phyloP scores from a whole-genome alignment of 2,797 vertebrate species.

The Parambassis ranga region DNA sequence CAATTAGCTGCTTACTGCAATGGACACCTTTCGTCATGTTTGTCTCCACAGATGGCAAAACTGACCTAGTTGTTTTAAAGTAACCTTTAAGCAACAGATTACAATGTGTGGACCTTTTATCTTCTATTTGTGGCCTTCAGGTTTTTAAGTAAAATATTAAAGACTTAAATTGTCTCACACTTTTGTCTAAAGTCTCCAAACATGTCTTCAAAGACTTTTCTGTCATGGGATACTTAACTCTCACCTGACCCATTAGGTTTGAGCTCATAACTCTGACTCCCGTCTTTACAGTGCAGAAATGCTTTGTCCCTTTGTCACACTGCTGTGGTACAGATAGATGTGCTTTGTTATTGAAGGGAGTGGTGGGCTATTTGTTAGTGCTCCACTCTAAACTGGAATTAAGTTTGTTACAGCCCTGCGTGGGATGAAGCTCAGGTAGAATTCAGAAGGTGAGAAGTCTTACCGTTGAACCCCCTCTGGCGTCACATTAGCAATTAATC shows the following conservation, averaged over 20 bases:
- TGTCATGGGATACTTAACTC: conserved; percentile 47
- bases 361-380: conserved; percentile 49
- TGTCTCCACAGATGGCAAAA: conserved; percentile 13
- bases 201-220: conserved; percentile 26
- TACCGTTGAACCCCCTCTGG: conserved; percentile 1
- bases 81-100: not conserved
- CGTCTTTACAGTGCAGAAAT: conserved; percentile 11
- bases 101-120: not conserved
- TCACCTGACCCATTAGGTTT: conserved; percentile 36
- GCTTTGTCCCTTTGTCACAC: conserved; percentile 50
- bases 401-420: conserved; percentile 17
- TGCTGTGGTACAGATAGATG: conserved; percentile 34
- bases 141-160: not conserved
- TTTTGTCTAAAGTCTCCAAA: conserved; percentile 23
- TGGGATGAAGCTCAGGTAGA: conserved; percentile 39
- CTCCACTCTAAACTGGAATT: conserved; percentile 25
- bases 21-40: conserved; percentile 35
- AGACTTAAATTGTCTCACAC: conserved; percentile 1
- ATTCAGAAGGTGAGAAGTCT: conserved; percentile 24
- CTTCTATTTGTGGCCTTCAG: not conserved
- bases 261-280: conserved; percentile 27
- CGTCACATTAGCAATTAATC: conserved; percentile 61
- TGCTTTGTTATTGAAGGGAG: conserved; percentile 63
- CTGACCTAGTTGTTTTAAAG: not conserved
- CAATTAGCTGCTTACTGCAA: conserved; percentile 55